Conservation (phyloP, 2,113 vertebrate genomes). For the Xenus cinereus region DNA sequence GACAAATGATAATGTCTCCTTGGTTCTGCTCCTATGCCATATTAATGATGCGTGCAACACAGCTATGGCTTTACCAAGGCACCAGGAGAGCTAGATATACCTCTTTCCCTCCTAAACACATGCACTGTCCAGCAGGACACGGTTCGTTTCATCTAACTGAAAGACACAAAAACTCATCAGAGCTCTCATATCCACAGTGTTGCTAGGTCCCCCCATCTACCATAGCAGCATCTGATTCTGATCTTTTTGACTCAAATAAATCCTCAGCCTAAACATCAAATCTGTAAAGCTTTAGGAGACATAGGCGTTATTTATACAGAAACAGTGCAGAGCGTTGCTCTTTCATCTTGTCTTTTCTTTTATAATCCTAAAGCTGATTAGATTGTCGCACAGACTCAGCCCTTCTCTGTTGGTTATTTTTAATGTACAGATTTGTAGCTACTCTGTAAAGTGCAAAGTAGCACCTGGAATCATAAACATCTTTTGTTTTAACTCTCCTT, state of each 20-base stretch:
- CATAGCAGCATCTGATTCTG: neutral
- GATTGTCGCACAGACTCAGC: neutral
- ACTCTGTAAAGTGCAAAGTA: neutral
- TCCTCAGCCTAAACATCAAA: neutral
- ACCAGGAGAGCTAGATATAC: neutral
- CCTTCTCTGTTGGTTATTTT: neutral
- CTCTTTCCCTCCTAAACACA: neutral
- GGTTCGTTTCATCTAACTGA: neutral
- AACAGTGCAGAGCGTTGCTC: neutral
- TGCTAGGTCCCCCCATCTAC: neutral
- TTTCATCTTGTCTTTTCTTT: neutral
- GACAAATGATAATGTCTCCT: neutral
- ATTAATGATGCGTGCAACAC: neutral
- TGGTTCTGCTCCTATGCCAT: neutral
- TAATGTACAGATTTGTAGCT: neutral
- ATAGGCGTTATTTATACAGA: neutral
- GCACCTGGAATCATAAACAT: neutral
- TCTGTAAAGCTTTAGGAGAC: neutral
- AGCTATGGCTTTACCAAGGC: neutral
- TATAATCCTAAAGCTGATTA: neutral
- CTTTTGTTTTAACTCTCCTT: neutral
- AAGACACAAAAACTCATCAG: neutral
- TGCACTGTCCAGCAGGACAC: no score
- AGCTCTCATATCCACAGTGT: neutral
- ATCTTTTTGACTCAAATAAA: neutral